phyloP scores from a whole-genome alignment of 2,797 vertebrate genomes.

The Gymnothorax javanicus region DNA sequence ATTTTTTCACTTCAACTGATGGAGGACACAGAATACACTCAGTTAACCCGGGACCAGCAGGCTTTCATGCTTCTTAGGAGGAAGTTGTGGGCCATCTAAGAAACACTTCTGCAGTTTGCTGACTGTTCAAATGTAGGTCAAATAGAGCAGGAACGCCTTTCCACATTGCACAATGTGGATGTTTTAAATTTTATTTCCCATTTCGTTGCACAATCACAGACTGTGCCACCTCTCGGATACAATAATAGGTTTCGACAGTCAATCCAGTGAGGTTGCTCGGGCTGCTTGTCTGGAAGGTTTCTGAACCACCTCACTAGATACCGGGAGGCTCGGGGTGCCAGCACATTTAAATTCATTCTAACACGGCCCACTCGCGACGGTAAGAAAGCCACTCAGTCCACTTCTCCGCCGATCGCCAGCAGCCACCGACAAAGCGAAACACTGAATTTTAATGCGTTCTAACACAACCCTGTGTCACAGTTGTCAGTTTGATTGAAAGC shows the following conservation, averaged over 20 bases:
- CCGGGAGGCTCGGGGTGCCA: neutral
- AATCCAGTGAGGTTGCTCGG: neutral
- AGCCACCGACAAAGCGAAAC: neutral
- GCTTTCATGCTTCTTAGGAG: neutral
- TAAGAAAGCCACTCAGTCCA: neutral
- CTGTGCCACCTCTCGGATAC: neutral
- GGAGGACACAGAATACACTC: neutral
- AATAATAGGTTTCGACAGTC: neutral
- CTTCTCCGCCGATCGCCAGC: neutral
- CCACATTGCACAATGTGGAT: neutral
- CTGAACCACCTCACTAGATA: neutral
- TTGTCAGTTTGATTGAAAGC: constrained; percentile 21
- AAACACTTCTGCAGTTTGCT: neutral
- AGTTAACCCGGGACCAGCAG: neutral
- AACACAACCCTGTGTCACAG: neutral
- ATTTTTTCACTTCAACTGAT: neutral
- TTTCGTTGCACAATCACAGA: neutral
- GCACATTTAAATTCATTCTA: neutral
- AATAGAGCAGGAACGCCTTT: neutral
- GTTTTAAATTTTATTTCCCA: neutral
- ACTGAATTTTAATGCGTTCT: neutral
- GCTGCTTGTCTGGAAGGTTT: neutral
- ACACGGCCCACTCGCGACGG: too few species aligned
- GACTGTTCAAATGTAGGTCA: neutral
- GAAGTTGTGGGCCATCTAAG: neutral